Percentiles rank a stretch among this genome's conserved stretches.
phyloP scores from a whole-genome alignment of 2,113 vertebrate genomes.

The Bolborhynchus lineola region DNA sequence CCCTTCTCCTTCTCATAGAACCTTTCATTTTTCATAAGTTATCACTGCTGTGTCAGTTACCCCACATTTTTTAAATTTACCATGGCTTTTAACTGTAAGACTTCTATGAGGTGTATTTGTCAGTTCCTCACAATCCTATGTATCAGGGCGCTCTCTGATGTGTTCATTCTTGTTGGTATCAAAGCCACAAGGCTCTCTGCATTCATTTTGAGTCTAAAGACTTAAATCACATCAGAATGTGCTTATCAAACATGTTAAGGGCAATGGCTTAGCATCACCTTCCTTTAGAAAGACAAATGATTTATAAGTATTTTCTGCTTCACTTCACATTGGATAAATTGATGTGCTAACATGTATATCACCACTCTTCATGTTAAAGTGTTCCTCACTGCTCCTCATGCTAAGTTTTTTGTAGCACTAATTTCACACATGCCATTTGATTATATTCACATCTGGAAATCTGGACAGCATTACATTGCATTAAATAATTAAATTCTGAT shows the following conservation, averaged over 20 bases:
- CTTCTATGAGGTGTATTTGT: neutral
- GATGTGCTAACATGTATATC: neutral
- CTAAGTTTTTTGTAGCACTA: neutral
- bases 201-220: constrained; percentile 16
- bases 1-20: neutral
- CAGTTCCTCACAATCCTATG: neutral
- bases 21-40: neutral
- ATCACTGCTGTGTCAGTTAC: neutral
- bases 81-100: constrained; percentile 4
- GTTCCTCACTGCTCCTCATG: neutral
- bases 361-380: neutral
- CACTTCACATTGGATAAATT: constrained; percentile 5
- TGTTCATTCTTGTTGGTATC: constrained; percentile 19
- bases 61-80: neutral
- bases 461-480: neutral
- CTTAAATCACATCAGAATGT: constrained; percentile 17
- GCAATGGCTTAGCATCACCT: constrained; percentile 1
- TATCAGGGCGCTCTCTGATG: constrained; percentile 5
- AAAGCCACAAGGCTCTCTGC: constrained; percentile 20
- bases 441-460: neutral
- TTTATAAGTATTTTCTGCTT: constrained; percentile 18
- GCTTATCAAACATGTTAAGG: constrained; percentile 34
- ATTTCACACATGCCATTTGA: constrained; percentile 4
- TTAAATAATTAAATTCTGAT: neutral
- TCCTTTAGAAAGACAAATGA: constrained; percentile 27